A percentile compares a stretch with the other conserved stretches of the same genome.
Conservation (phyloP, 2,113 vertebrate genomes). For the Gymnogyps californianus region DNA sequence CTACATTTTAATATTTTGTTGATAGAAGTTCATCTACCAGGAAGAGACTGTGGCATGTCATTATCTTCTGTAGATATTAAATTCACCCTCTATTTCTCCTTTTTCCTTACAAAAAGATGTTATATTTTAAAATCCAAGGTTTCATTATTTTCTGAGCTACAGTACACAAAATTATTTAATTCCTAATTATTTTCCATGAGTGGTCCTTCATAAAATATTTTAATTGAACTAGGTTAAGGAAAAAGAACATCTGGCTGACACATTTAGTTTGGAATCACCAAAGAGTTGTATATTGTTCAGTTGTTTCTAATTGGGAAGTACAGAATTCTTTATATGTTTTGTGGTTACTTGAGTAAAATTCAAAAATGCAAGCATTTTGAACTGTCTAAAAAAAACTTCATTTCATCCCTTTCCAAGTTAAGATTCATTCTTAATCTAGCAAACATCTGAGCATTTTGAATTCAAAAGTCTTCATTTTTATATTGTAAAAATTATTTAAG, state of each 20-base stretch:
- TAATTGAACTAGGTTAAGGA: not conserved
- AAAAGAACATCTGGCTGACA: not conserved
- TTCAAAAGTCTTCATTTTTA: too few relatives aligned
- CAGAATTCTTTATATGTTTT: slow-evolving; percentile 45
- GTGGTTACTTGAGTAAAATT: slow-evolving; percentile 35
- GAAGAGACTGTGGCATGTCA: not conserved
- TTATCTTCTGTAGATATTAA: not conserved
- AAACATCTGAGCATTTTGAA: too few relatives aligned
- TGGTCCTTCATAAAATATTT: slow-evolving; percentile 30
- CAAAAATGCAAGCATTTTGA: slow-evolving; percentile 29
- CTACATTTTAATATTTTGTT: not conserved
- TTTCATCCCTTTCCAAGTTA: too few relatives aligned
- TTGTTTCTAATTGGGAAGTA: slow-evolving; percentile 21
- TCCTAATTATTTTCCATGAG: not conserved
- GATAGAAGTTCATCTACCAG: not conserved
- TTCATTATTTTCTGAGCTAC: not conserved
- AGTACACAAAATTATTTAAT: not conserved
- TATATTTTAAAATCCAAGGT: not conserved
- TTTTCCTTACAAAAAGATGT: not conserved
- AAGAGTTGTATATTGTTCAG: not conserved
- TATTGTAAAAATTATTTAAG: not conserved
- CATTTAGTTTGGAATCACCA: not conserved
- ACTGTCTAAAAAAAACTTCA: not conserved
- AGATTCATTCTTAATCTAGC: too few relatives aligned
- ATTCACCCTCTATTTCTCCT: not conserved